Evolutionary conservation across 2,888 invertebrate species (phyloP).

Genomic region (Azorinus chamasolen): DNA sequence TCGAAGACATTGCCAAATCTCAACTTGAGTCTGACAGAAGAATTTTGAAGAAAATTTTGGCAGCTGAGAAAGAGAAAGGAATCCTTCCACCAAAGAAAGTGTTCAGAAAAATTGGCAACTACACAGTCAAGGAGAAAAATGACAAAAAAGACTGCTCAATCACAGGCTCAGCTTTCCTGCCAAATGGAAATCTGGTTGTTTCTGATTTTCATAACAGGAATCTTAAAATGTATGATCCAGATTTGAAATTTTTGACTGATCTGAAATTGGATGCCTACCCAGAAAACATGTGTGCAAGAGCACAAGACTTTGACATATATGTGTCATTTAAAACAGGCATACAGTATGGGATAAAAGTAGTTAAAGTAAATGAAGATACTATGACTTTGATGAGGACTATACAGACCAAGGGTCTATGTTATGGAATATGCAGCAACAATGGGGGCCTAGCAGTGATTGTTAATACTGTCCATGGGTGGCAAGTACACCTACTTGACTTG

Average conservation of each 20-base stretch:
- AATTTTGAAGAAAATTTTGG: slow-evolving; percentile 32
- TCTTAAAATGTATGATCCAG: slow-evolving; percentile 47
- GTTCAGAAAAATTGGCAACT: slow-evolving; percentile 39
- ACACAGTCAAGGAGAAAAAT: slow-evolving; percentile 23
- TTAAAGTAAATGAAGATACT: slow-evolving; percentile 21
- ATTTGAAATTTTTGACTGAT: slow-evolving; percentile 37
- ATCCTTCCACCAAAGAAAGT: slow-evolving; percentile 22
- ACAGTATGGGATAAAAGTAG: slow-evolving; percentile 35
- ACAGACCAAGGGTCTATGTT: slow-evolving; percentile 12
- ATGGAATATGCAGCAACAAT: slow-evolving; percentile 47
- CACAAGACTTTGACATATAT: slow-evolving; percentile 33
- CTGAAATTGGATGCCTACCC: slow-evolving; percentile 26
- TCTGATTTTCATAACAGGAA: slow-evolving; percentile 44
- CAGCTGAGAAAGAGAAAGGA: slow-evolving; percentile 17
- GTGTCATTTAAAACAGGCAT: slow-evolving; percentile 41
- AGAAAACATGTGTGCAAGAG: slow-evolving; percentile 30
- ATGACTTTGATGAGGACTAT: slow-evolving; percentile 25
- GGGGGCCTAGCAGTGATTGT: slow-evolving; percentile 47
- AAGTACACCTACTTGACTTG: slow-evolving; percentile 41
- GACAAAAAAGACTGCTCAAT: slow-evolving; percentile 50
- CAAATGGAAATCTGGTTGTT: slow-evolving; percentile 41
- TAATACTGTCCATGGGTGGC: slow-evolving; percentile 32
- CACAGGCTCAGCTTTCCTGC: slow-evolving; percentile 44
- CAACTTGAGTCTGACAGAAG: slow-evolving; percentile 22
- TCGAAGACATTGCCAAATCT: too few relatives aligned